Percentiles rank a stretch among this genome's conserved stretches.
These are phyloP conservation scores for sheep (Ovis aries) DNA, from an alignment of 2,113 vertebrate genomes.

Conservation along the genomic window DNA sequence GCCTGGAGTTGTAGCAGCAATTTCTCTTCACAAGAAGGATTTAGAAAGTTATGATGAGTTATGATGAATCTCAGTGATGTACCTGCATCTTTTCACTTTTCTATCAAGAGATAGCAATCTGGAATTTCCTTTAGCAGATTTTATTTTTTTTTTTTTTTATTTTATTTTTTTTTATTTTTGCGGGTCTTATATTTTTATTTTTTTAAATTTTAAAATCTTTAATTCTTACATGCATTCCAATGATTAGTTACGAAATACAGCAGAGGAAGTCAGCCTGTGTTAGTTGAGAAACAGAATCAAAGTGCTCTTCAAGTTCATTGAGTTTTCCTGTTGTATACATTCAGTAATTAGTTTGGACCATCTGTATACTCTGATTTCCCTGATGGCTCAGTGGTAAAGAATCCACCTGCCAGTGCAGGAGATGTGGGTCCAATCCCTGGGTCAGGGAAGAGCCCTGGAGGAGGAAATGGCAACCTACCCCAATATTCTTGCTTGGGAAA, in stretches of 20 bases:
- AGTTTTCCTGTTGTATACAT: not conserved
- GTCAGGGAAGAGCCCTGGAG: not conserved
- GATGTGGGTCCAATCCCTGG: not conserved
- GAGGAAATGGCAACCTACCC: not conserved
- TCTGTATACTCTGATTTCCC: not conserved
- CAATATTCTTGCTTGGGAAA: not conserved
- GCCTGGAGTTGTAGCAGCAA: not conserved
- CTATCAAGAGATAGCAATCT: not conserved
- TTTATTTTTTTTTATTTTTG: no score
- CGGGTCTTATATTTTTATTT: no score
- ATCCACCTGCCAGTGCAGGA: not conserved
- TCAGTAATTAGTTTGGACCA: not conserved
- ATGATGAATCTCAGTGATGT: not conserved
- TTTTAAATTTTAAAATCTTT: no score
- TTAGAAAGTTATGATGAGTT: not conserved
- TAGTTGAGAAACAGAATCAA: not conserved
- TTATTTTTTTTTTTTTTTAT: no score
- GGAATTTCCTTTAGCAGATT: not conserved
- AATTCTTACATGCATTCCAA: no score
- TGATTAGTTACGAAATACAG: not conserved
- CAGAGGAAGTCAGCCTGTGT: not conserved
- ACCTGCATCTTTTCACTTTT: not conserved
- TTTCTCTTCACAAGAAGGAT: conserved; percentile 12
- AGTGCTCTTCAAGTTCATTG: not conserved
- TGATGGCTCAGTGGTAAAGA: not conserved